A percentile compares a stretch with the other conserved stretches of the same genome.
Evolutionary conservation across 2,113 vertebrate species (phyloP).

Genomic region (Cynocephalus volans): DNA sequence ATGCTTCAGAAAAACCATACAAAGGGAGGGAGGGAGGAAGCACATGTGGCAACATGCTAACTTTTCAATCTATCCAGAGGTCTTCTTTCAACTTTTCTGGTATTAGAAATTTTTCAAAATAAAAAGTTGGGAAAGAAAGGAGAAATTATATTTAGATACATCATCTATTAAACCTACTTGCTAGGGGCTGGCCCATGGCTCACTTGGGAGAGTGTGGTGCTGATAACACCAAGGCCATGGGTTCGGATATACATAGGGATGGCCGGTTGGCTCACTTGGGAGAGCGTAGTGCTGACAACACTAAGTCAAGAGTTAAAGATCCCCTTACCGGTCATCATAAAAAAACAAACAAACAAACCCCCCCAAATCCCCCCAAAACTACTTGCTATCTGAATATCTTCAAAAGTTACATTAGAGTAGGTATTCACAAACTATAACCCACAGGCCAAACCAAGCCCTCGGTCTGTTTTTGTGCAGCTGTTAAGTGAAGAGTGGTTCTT

Average conservation of each 20-base stretch:
- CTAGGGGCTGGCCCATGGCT: neutral
- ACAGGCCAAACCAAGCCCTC: too few relatives aligned
- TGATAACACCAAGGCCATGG: too few relatives aligned
- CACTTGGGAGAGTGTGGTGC: too few relatives aligned
- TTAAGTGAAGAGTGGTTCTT: neutral
- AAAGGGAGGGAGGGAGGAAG: neutral
- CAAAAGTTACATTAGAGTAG: neutral
- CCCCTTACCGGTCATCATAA: too few relatives aligned
- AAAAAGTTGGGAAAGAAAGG: neutral
- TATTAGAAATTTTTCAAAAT: neutral
- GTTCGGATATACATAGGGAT: too few relatives aligned
- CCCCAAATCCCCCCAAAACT: too few relatives aligned
- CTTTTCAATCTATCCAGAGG: neutral
- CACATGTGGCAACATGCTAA: neutral
- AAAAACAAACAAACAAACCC: too few relatives aligned
- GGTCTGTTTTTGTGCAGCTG: neutral
- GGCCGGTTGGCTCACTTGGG: too few relatives aligned
- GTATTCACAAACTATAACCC: rapidly evolving
- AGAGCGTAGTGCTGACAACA: too few relatives aligned
- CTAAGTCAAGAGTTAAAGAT: too few relatives aligned
- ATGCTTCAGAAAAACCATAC: neutral
- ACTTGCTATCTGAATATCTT: neutral
- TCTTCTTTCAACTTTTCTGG: neutral
- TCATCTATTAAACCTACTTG: neutral
- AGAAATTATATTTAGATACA: neutral